Percentiles rank a stretch among this genome's conserved stretches.
These are phyloP conservation scores for Tetramorium bicarinatum DNA, from an alignment of 2,888 invertebrate species.

Conservation along the genomic window DNA sequence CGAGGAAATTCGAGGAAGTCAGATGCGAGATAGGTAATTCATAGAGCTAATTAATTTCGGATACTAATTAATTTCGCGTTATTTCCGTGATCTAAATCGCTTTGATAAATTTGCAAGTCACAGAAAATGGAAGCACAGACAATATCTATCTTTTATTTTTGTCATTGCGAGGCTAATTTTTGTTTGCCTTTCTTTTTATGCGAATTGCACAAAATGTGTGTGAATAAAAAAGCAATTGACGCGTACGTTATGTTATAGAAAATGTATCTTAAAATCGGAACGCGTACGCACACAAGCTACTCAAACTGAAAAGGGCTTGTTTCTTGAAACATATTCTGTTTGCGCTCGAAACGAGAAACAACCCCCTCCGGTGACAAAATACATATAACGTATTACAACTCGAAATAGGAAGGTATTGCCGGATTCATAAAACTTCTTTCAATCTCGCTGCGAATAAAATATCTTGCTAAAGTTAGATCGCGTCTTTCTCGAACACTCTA, in stretches of 20 bases:
- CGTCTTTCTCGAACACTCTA: neutral
- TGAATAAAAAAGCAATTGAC: neutral
- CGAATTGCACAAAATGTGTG: neutral
- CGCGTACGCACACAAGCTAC: too few species aligned
- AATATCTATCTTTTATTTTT: neutral
- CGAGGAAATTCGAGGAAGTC: neutral
- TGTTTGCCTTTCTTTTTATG: neutral
- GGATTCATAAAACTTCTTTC: conserved; percentile 6
- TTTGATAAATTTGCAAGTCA: neutral
- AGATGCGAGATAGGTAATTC: neutral
- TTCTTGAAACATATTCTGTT: neutral
- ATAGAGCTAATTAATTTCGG: conserved; percentile 27
- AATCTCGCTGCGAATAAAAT: neutral
- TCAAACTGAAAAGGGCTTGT: neutral
- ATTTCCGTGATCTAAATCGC: conserved; percentile 6
- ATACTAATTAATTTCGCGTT: conserved; percentile 26
- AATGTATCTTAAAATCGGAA: neutral
- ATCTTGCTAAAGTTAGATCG: conserved; percentile 10
- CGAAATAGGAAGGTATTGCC: neutral
- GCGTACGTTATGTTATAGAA: neutral
- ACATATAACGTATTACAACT: conserved; percentile 29
- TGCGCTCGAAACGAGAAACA: neutral
- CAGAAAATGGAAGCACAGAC: neutral
- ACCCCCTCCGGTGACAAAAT: conserved; percentile 1
- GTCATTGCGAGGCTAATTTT: neutral